Evolutionary conservation across 2,888 invertebrate genomes (phyloP), one percentile per base, ranked within the genome.

Genomic region (Abscondita cerata): DNA sequence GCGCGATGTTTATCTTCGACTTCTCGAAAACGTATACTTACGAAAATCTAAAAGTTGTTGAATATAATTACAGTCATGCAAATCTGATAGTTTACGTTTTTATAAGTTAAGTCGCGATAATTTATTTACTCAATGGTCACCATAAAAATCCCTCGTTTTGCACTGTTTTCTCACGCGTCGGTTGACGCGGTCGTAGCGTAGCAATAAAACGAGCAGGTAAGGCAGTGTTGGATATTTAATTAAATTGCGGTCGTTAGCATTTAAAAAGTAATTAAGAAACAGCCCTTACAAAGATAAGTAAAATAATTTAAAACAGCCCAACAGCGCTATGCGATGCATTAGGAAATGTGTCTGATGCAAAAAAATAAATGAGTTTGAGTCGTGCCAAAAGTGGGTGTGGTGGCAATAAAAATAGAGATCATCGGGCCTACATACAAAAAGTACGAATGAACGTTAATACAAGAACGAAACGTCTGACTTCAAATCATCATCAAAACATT

Each of bases 321-420:
- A 62, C 67, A 69, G 61, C 60, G 56, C 53, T 51, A 61, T 36
- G 40, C 56, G 62, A 54, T 58, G 56, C 62, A 64, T 65, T 66
- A 64, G 68, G 58, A 65, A 55, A 31, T 55, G 48, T 60, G 60
- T 52, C 50, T 44, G 67, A 57, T 56, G 70, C 70, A 74, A 73
- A 74, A 41, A 74, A 74, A 71, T 72, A 72, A 72, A 74, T 72
- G 70, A 70, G 71, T 66, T 67, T 65, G 67, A 68, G 69, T 70
- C 71, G 71, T 71, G 73, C 73, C 70, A 73, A 74, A 73, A 72
- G 73, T 70, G 70, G 73, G 73, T 67, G 73, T 73, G 73, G 68
- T 62, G 59, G 71, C 66, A 64, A 70, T 70, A 69, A 71, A 71
- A 56, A 52, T 36, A 48, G 57, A 62, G 47, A 50, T 52, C 47